Conservation (phyloP, 2,797 vertebrate genomes). For the Borostomias antarcticus region DNA sequence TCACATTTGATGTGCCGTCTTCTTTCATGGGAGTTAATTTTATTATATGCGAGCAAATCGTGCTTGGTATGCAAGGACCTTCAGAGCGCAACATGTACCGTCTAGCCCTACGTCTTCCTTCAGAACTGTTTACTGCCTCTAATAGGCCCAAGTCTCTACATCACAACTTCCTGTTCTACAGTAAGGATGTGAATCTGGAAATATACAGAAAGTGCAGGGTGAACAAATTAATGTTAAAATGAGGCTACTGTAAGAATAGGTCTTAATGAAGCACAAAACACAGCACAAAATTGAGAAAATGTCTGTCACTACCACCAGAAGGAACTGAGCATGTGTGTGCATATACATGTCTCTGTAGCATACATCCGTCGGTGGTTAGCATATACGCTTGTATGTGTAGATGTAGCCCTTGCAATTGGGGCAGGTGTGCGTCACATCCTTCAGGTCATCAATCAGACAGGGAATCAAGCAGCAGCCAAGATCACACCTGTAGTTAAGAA, state of each 20-base stretch:
- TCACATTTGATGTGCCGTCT: no score
- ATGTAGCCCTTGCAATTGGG: constrained; percentile 99
- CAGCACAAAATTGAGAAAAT: constrained; percentile 20
- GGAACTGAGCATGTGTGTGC: constrained; percentile 49
- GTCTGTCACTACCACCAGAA: constrained; percentile 59
- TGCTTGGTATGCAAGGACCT: no score
- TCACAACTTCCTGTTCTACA: constrained; percentile 53
- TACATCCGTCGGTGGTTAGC: constrained; percentile 80
- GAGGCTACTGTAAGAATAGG: constrained; percentile 54
- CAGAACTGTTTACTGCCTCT: constrained; percentile 15
- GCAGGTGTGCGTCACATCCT: constrained; percentile 98
- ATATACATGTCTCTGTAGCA: constrained; percentile 54
- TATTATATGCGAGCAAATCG: no score
- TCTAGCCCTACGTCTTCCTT: constrained; percentile 19
- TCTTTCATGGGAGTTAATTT: no score
- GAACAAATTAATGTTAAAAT: constrained; percentile 57
- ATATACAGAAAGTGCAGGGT: constrained; percentile 63
- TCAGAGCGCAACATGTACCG: not conserved
- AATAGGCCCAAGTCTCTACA: constrained; percentile 38
- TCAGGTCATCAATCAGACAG: constrained; percentile 96
- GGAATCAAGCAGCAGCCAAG: constrained; percentile 98
- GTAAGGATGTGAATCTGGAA: constrained; percentile 26
- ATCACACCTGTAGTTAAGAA: constrained; percentile 82
- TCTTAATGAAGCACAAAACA: constrained; percentile 54
- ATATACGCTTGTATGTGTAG: constrained; percentile 98